Evolutionary conservation across 35 echinoderm and acorn worm genomes (phyloP), one percentile per base, ranked within the genome.

Genomic region (Nesometra sesokonis): DNA sequence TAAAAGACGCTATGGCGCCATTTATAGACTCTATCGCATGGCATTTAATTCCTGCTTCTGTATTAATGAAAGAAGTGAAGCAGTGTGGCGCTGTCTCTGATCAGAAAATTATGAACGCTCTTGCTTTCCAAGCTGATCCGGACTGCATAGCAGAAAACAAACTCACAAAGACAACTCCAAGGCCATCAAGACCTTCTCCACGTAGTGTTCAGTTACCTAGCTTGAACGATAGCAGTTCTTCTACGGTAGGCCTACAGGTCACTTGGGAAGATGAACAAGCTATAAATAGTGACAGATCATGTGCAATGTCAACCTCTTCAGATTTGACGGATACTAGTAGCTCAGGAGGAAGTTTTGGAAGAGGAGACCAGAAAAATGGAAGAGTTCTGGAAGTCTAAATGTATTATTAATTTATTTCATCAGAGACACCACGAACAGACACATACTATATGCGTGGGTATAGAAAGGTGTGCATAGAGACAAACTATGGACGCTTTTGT

Each of bases 61-160:
- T 90, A 1, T 88, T 99, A 0, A 99, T 99, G 96, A 90, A 92
- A 82, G 86, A 87, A 27, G 96, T 99, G 27, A 79, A 86, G n/a
- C 85, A 89, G 19, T 82, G 90, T 32, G 89, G 86, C 21, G 82
- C 86, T 17, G 90, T 99, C 27, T 93, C 96, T 7, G 96, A 99
- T 82, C 90, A 94, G 3, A 92, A 94, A 76, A 99, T 99, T 32
- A 92, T 99, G 96, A 94, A 93, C 34, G 96, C 96, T 7, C 89
- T 99, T 32, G 96, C 96, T 0, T 99, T 87, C 79, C 96, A 99
- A 80, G 96, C 96, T 23, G 96, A 99, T 85, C 96, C 96, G 2
- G 37, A 87, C 21, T 94, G 96, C 39, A 57, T 99, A n/a, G 92
- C 94, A 33, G 90, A 85, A 23, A 80, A 89, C 35, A 82, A 84